These are phyloP conservation scores for Paramuricea clavata DNA, from an alignment of 92 coral and sea anemone species.

Conservation along the genomic window DNA sequence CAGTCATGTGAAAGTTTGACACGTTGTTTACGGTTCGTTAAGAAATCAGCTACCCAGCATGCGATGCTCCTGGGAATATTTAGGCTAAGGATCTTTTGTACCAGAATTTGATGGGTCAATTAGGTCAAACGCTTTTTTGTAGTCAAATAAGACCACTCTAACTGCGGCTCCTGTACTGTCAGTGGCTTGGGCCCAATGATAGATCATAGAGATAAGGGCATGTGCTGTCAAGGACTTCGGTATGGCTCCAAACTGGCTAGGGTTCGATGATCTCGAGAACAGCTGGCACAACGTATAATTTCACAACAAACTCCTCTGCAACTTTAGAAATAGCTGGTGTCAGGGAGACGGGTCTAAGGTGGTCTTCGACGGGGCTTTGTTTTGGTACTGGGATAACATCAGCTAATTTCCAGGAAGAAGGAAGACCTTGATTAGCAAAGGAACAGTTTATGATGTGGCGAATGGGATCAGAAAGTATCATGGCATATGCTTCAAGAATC, in stretches of 20 bases:
- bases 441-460: background rate
- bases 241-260: constrained; percentile 23
- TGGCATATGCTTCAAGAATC: constrained; percentile 19
- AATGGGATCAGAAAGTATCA: background rate
- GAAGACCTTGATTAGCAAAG: constrained; percentile 1
- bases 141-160: background rate
- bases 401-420: constrained; percentile 11
- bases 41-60: background rate
- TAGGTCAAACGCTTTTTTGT: background rate
- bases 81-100: background rate
- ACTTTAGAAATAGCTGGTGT: constrained; percentile 3
- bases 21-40: constrained; percentile 17
- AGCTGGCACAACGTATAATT: constrained; percentile 1
- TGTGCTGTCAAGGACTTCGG: constrained; percentile 2
- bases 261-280: background rate
- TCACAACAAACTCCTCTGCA: constrained; percentile 6
- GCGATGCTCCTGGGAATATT: constrained; percentile 18
- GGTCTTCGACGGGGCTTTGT: background rate
- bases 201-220: constrained; percentile 5
- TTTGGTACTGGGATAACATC: constrained; percentile 8
- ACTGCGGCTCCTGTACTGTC: constrained; percentile 7
- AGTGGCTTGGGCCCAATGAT: constrained; percentile 5
- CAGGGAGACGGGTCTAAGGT: background rate
- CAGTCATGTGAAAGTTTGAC: constrained; percentile 8
- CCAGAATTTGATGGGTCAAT: constrained; percentile 2